Percentiles rank a stretch among this genome's conserved stretches.
These are phyloP conservation scores for Odocoileus virginianus DNA, from an alignment of 2,113 vertebrate genomes.

Conservation along the genomic window DNA sequence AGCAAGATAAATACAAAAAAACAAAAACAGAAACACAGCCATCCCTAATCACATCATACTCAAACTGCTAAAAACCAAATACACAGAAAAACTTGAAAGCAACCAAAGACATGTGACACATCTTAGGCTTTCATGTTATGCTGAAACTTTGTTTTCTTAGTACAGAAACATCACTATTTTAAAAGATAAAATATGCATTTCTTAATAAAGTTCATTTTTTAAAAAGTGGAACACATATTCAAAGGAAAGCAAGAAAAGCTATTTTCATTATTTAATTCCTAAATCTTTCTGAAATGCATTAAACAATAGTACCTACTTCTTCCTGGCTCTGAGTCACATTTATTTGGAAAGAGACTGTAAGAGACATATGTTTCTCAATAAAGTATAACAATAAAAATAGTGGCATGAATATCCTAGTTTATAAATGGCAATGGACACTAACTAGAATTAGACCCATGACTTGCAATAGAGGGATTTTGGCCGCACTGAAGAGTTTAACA, in stretches of 20 bases:
- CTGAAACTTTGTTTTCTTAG: background rate
- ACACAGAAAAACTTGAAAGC: background rate
- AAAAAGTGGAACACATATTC: background rate
- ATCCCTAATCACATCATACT: background rate
- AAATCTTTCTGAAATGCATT: conserved; percentile 23
- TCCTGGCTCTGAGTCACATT: background rate
- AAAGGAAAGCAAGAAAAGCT: background rate
- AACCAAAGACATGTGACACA: background rate
- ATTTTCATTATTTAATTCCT: background rate
- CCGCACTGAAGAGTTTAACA: background rate
- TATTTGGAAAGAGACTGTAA: conserved; percentile 34
- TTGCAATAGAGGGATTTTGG: background rate
- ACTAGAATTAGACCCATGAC: background rate
- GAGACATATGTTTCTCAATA: background rate
- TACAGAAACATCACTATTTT: background rate
- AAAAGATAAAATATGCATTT: background rate
- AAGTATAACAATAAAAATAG: background rate
- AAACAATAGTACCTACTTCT: background rate
- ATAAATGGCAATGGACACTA: background rate
- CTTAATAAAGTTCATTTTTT: background rate
- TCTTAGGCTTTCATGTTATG: background rate
- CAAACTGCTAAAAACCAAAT: background rate
- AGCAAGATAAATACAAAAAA: background rate
- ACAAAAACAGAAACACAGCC: background rate
- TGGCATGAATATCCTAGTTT: background rate